Percentiles rank a stretch among this genome's conserved stretches.
These are phyloP conservation scores for Ceratina australensis DNA, from an alignment of 1,140 invertebrate genomes.

Conservation along the genomic window DNA sequence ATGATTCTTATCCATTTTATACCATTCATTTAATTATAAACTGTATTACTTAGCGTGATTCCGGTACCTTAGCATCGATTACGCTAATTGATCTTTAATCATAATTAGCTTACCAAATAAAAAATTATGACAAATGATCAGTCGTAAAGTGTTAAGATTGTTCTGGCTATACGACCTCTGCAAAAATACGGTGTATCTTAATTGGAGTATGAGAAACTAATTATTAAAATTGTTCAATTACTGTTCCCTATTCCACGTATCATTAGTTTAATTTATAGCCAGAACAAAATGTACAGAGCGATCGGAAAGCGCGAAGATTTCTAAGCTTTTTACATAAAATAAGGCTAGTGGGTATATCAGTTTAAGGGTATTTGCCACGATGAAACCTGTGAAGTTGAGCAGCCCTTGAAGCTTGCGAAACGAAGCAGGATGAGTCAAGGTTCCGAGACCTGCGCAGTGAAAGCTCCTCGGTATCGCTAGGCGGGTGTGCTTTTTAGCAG, in stretches of 20 bases:
- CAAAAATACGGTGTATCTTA: too few relatives aligned
- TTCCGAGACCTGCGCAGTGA: conserved; percentile 56
- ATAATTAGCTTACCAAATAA: too few relatives aligned
- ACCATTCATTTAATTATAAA: neutral
- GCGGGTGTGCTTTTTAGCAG: conserved; percentile 34
- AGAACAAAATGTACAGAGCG: too few relatives aligned
- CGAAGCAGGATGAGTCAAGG: conserved; percentile 52
- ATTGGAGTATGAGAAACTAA: too few relatives aligned
- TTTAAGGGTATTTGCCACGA: conserved; percentile 29
- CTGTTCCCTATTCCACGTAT: too few relatives aligned
- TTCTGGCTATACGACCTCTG: too few relatives aligned
- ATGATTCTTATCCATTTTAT: neutral
- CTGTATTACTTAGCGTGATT: neutral
- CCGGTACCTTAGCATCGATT: too few relatives aligned
- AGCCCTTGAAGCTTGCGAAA: conserved; percentile 27
- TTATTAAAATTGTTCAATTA: too few relatives aligned
- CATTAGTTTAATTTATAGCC: too few relatives aligned
- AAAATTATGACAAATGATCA: too few relatives aligned
- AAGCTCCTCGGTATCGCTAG: conserved; percentile 17
- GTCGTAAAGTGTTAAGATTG: too few relatives aligned
- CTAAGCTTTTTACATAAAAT: neutral
- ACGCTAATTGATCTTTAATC: too few relatives aligned
- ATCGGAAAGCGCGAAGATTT: neutral
- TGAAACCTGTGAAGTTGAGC: conserved; percentile 28
- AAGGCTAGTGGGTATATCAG: neutral